phyloP scores from a whole-genome alignment of 1,140 invertebrate genomes.

The Cotesia chilonis region DNA sequence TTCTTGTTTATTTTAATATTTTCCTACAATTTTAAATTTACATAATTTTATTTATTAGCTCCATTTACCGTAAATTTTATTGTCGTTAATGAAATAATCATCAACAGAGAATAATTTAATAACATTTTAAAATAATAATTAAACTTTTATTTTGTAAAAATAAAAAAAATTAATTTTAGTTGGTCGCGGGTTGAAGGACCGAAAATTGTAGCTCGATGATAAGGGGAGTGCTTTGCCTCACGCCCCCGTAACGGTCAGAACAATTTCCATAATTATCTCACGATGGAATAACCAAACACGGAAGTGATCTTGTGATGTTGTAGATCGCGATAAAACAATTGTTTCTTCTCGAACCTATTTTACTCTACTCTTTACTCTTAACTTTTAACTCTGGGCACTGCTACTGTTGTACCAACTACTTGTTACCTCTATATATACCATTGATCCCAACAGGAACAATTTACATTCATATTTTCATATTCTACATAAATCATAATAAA shows the following conservation, averaged over 20 bases:
- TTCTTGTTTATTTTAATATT: neutral
- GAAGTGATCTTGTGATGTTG: conserved; percentile 32
- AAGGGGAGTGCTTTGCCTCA: conserved; percentile 42
- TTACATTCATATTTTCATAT: too few relatives aligned
- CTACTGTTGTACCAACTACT: too few relatives aligned
- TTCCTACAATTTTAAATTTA: too few relatives aligned
- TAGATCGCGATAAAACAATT: conserved; percentile 2
- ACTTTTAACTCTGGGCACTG: conserved; percentile 21
- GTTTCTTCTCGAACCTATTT: too few relatives aligned
- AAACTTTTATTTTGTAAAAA: neutral
- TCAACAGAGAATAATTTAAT: too few relatives aligned
- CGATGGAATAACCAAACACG: conserved; percentile 44
- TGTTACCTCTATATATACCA: too few relatives aligned
- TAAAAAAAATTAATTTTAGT: neutral
- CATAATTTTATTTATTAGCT: too few relatives aligned
- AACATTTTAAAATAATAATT: too few relatives aligned
- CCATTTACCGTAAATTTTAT: too few relatives aligned
- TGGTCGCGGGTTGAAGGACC: conserved; percentile 43
- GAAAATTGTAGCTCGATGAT: conserved; percentile 47
- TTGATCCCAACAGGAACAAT: too few relatives aligned
- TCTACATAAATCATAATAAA: too few relatives aligned
- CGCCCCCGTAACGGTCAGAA: conserved; percentile 55
- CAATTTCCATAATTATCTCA: conserved; percentile 59
- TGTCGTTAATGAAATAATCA: neutral
- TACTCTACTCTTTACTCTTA: neutral